These are phyloP conservation scores for Doryteuthis pealeii DNA, from an alignment of 1,140 invertebrate species.

Conservation along the genomic window DNA sequence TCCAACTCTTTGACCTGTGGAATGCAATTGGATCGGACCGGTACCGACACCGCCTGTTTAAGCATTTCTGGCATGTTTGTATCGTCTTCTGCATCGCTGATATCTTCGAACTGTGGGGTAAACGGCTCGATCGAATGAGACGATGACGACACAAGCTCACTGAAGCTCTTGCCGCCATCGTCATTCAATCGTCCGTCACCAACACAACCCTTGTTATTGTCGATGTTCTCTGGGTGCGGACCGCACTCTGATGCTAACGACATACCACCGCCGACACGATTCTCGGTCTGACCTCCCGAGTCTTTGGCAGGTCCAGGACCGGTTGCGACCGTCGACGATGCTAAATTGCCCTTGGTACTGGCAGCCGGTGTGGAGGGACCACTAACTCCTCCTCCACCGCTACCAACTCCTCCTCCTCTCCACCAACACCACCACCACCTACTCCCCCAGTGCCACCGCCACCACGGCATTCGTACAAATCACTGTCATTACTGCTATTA, in stretches of 20 bases:
- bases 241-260: neutral
- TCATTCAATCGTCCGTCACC: slow-evolving; percentile 3
- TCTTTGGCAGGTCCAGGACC: neutral
- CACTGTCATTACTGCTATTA: slow-evolving; percentile 37
- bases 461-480: slow-evolving; percentile 39
- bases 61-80: slow-evolving; percentile 1
- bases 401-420: slow-evolving; percentile 21
- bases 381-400: slow-evolving; percentile 5
- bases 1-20: slow-evolving; percentile 8
- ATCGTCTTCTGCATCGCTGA: slow-evolving; percentile 25
- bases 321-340: neutral
- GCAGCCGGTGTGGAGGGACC: neutral
- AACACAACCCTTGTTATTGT: slow-evolving; percentile 12
- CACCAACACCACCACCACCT: slow-evolving; percentile 18
- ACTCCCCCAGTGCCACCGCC: slow-evolving; percentile 15
- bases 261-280: neutral
- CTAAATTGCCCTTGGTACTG: slow-evolving; percentile 13
- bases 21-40: slow-evolving; percentile 5
- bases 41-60: neutral
- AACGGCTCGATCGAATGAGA: slow-evolving; percentile 23
- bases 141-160: neutral
- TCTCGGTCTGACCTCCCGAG: neutral
- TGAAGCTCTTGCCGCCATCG: neutral
- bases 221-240: slow-evolving; percentile 6
- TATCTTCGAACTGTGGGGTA: slow-evolving; percentile 23